Evolutionary conservation across 2,888 invertebrate species (phyloP).

Genomic region (Antitype chi): DNA sequence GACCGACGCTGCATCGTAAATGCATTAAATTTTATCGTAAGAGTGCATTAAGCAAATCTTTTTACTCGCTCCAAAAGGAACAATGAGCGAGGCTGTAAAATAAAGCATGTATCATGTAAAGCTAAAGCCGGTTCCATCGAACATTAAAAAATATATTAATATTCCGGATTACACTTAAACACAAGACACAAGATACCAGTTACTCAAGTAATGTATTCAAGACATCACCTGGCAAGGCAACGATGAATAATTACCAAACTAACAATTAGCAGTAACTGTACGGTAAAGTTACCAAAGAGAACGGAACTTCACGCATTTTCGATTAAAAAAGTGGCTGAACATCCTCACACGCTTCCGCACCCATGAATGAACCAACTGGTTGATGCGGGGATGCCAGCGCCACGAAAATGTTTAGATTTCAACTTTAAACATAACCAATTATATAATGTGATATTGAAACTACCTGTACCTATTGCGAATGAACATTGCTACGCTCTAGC

Average conservation of each 20-base stretch:
- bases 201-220: constrained; percentile 35
- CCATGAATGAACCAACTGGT: constrained; percentile 45
- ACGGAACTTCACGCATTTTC: constrained; percentile 63
- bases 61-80: constrained; percentile 24
- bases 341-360: constrained; percentile 50
- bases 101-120: constrained; percentile 23
- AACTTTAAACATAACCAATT: constrained; percentile 12
- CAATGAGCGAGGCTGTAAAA: not conserved
- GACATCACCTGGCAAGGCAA: constrained; percentile 36
- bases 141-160: constrained; percentile 24
- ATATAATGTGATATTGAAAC: not conserved
- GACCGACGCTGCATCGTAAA: constrained; percentile 20
- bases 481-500: not conserved
- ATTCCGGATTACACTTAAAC: not conserved
- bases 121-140: constrained; percentile 12
- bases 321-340: constrained; percentile 36
- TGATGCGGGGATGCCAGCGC: constrained; percentile 24
- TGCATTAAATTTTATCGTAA: constrained; percentile 30
- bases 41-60: constrained; percentile 26
- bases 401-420: constrained; percentile 3
- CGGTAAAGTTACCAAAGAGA: constrained; percentile 55
- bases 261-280: constrained; percentile 44
- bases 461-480: not conserved
- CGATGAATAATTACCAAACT: constrained; percentile 48
- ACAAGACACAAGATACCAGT: constrained; percentile 12